Base-by-base conservation (phyloP, 2,888 invertebrate species). In the Tachina lurida region DNA sequence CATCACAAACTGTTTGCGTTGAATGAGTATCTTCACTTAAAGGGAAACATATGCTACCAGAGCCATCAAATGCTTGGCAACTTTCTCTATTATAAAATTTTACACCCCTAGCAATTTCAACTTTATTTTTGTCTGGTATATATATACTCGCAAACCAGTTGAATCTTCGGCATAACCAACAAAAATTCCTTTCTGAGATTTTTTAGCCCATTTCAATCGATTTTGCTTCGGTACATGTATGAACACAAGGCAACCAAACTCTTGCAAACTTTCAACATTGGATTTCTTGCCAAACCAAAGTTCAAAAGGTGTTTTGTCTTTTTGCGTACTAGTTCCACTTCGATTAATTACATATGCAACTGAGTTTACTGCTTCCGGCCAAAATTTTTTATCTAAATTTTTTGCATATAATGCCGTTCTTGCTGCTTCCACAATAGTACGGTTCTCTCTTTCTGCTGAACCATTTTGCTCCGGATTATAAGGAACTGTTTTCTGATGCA, bases 91-190 rank as follows among this genome's bases (percentile, higher is more conserved):
- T 43, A 58, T 47, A 13, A 58, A 75, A 75, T 63, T 63, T 74
- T 63, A 65, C 67, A 58, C 88, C 84, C 56, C 88, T 62, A 19
- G 84, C 70, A 67, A 84, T 78, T 60, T 85, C 82, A 54, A 86
- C 68, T 73, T 76, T 85, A n/a, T 70, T 75, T 43, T 47, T 75
- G 12, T 76, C 52, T 54, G 76, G 74, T 73, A 65, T 63, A 31
- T 87, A 89, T 81, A 89, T 81, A 89, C 75, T 41, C 87, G 65
- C 80, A 89, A 91, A 0, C 90, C 90, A 77, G 90, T 91, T 2
- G 84, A 84, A 60, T 87, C 65, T 31, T 90, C 90, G 76, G 88
- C 88, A 79, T 93, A 92, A 5, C 92, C n/a, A n/a, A n/a, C n/a
- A n/a, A n/a, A n/a, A n/a, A n/a, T n/a, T n/a, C n/a, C n/a, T n/a